These are phyloP conservation scores for Galago senegalensis DNA, from an alignment of 2,797 vertebrate genomes.

Conservation along the genomic window DNA sequence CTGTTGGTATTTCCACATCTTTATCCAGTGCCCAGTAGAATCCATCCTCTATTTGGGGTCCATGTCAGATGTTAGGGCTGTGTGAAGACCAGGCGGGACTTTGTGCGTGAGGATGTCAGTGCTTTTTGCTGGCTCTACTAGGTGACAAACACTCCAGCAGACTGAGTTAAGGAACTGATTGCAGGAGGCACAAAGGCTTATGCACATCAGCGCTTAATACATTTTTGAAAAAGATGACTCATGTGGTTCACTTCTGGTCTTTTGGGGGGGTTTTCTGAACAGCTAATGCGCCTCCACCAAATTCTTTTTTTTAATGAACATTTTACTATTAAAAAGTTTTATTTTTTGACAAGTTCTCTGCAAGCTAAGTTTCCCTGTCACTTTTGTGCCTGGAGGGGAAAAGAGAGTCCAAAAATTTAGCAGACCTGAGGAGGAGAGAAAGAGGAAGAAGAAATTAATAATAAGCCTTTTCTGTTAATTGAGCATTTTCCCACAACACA, in stretches of 20 bases:
- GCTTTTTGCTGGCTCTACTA: background rate
- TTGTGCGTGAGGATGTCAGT: background rate
- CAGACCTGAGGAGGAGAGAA: background rate
- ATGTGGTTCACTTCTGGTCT: background rate
- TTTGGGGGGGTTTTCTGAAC: background rate
- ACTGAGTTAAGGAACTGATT: background rate
- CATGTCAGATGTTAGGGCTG: background rate
- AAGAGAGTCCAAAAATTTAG: background rate
- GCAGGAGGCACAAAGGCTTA: background rate
- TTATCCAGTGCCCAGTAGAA: background rate
- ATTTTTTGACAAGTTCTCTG: background rate
- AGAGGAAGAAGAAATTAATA: background rate
- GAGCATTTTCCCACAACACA: background rate
- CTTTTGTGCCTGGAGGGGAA: background rate
- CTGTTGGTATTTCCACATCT: background rate
- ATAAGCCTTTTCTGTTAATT: background rate
- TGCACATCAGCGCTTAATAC: background rate
- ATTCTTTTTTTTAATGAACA: background rate
- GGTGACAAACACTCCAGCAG: background rate
- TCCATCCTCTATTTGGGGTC: background rate
- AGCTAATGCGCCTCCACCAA: background rate
- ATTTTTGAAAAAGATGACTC: conserved; percentile 22
- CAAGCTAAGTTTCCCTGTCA: background rate
- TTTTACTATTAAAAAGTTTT: too few species aligned
- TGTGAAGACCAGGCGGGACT: background rate